Evolutionary conservation across 1,140 invertebrate species (phyloP).

Genomic region (Proctacanthus coquilletti): DNA sequence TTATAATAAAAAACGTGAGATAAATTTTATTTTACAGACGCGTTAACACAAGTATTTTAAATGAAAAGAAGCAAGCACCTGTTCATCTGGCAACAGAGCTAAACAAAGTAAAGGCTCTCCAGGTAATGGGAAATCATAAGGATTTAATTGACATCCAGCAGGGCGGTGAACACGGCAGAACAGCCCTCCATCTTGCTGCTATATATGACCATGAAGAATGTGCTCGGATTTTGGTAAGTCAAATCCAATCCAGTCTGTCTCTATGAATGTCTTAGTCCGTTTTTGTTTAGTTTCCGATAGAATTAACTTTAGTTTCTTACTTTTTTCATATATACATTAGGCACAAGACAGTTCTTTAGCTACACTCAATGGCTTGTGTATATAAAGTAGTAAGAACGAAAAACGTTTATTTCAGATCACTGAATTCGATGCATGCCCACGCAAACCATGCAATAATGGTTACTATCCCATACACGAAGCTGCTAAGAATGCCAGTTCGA

Average conservation of each 20-base stretch:
- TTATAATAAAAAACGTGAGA: no score
- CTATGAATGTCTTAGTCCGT: no score
- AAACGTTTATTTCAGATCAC: conserved; percentile 41
- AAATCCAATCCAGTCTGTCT: no score
- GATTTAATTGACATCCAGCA: conserved; percentile 49
- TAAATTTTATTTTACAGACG: conserved; percentile 41
- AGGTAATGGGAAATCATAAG: conserved; percentile 49
- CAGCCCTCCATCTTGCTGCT: conserved; percentile 64
- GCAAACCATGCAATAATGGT: conserved; percentile 63
- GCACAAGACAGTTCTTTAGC: conserved; percentile 7
- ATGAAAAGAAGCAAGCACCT: conserved; percentile 59
- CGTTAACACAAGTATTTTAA: conserved; percentile 51
- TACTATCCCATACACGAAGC: conserved; percentile 81
- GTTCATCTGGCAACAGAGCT: conserved; percentile 64
- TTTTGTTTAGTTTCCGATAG: background rate
- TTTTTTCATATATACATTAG: background rate
- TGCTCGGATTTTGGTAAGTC: conserved; percentile 59
- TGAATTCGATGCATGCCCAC: conserved; percentile 51
- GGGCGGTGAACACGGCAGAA: conserved; percentile 61
- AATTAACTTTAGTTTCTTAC: background rate
- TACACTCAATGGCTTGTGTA: conserved; percentile 15
- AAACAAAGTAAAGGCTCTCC: conserved; percentile 50
- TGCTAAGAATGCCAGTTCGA: conserved; percentile 70
- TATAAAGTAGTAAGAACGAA: conserved; percentile 1
- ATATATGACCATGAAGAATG: conserved; percentile 67